phyloP scores from a whole-genome alignment of 2,113 vertebrate species.

The Athene cunicularia region DNA sequence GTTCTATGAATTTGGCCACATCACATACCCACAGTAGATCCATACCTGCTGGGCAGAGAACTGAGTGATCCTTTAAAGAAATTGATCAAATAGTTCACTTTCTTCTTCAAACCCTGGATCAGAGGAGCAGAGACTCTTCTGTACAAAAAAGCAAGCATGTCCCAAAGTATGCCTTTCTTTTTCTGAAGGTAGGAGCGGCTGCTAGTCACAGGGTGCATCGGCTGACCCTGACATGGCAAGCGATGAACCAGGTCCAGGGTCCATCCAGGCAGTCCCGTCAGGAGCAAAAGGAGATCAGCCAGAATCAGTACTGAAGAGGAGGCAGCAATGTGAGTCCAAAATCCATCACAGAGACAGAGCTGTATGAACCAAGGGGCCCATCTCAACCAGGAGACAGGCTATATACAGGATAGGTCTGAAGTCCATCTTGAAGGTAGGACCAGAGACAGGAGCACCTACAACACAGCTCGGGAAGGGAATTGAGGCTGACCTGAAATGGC shows the following conservation, averaged over 20 bases:
- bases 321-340: background rate
- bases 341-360: background rate
- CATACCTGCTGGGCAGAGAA: background rate
- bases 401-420: background rate
- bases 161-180: background rate
- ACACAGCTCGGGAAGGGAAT: background rate
- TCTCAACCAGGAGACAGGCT: background rate
- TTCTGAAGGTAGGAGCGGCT: background rate
- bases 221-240: background rate
- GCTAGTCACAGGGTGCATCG: background rate
- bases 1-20: background rate
- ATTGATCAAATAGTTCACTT: background rate
- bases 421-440: background rate
- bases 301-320: background rate
- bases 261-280: background rate
- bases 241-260: background rate
- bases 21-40: background rate
- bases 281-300: background rate
- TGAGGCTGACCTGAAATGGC: background rate
- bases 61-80: background rate
- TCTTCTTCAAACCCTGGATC: background rate
- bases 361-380: accelerated
- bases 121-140: background rate
- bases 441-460: background rate
- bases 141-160: background rate